Evolutionary conservation across 2,113 vertebrate genomes (phyloP).

Genomic region (Microtus richardsoni): DNA sequence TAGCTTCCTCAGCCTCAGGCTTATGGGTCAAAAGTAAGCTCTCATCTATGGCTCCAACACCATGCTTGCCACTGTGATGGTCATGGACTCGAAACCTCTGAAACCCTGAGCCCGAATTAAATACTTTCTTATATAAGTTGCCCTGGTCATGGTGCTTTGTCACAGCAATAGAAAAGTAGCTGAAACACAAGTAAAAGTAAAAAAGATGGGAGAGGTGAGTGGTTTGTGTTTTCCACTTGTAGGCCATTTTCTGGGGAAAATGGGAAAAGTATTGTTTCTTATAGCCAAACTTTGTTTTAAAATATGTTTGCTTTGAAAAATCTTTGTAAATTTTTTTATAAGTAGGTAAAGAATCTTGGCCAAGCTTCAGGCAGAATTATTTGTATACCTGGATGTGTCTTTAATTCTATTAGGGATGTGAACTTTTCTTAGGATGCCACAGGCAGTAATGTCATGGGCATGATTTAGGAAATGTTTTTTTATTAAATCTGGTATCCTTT

Average conservation of each 20-base stretch:
- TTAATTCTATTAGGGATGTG: slow-evolving; percentile 45
- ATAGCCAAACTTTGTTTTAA: slow-evolving; percentile 26
- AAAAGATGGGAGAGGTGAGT: not conserved
- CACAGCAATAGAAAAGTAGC: not conserved
- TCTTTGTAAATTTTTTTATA: not conserved
- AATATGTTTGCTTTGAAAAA: slow-evolving; percentile 25
- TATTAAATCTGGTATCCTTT: not conserved
- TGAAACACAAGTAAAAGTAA: not conserved
- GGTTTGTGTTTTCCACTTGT: slow-evolving; percentile 43
- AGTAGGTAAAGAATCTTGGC: slow-evolving; percentile 46
- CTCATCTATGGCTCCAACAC: not conserved
- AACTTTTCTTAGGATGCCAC: slow-evolving; percentile 6
- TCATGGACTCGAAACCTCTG: not conserved
- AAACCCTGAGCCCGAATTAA: not conserved
- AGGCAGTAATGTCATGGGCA: not conserved
- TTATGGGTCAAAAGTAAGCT: not conserved
- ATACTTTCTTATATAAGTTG: not conserved
- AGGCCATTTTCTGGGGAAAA: not conserved
- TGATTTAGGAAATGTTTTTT: not conserved
- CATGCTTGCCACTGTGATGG: not conserved
- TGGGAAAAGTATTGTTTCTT: slow-evolving; percentile 23
- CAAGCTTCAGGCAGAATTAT: not conserved
- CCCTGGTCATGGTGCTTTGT: not conserved
- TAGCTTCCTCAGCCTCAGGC: too few species aligned
- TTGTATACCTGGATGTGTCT: slow-evolving; percentile 42